Conservation (phyloP, 2,888 invertebrate genomes). For the Hedychridium roseum region DNA sequence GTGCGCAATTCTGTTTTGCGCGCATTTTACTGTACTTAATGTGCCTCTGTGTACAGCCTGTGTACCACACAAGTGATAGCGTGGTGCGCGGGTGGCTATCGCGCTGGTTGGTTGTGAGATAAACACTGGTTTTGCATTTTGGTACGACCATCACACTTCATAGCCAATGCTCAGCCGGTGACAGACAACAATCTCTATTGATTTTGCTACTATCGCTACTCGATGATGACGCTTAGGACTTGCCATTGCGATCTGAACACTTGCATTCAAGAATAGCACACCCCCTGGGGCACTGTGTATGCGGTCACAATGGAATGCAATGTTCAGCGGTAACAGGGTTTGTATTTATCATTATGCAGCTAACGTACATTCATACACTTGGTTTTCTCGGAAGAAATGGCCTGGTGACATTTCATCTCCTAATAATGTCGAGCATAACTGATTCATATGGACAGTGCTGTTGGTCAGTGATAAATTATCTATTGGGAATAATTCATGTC, state of each 20-base stretch:
- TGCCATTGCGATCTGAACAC: conserved; percentile 56
- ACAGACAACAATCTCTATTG: conserved; percentile 62
- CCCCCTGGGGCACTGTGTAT: conserved; percentile 37
- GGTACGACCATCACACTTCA: conserved; percentile 51
- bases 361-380: conserved; percentile 35
- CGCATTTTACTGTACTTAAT: conserved; percentile 51
- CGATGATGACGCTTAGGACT: conserved; percentile 55
- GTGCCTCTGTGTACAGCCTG: conserved; percentile 61
- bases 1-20: conserved; percentile 48
- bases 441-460: too few relatives aligned
- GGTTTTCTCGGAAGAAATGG: conserved; percentile 6
- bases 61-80: conserved; percentile 50
- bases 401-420: too few relatives aligned
- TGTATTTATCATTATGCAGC: conserved; percentile 61
- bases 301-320: conserved; percentile 55
- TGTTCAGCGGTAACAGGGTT: conserved; percentile 60
- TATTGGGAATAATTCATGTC: too few relatives aligned
- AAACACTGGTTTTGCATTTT: conserved; percentile 45
- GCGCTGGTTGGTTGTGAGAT: conserved; percentile 58
- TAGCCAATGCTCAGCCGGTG: conserved; percentile 60
- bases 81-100: conserved; percentile 58
- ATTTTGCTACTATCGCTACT: conserved; percentile 64
- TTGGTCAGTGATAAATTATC: too few relatives aligned
- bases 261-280: conserved; percentile 56
- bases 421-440: too few relatives aligned